A percentile compares a stretch with the other conserved stretches of the same genome.
These are phyloP conservation scores for Leptoteleia sp. DNA, from an alignment of 1,140 invertebrate species.

Conservation along the genomic window DNA sequence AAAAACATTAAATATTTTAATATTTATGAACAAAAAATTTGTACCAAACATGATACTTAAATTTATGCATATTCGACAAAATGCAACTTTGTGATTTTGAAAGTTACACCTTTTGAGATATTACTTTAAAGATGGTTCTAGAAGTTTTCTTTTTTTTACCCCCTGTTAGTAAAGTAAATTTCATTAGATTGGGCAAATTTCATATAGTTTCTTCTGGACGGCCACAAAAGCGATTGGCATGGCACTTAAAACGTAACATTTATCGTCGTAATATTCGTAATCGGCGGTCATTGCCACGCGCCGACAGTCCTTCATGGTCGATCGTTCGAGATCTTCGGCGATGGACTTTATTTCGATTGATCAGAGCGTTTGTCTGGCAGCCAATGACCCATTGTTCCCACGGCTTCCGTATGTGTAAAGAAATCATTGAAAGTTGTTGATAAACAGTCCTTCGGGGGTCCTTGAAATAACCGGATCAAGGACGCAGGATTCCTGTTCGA, in stretches of 20 bases:
- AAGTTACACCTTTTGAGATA: too few species aligned
- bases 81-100: too few species aligned
- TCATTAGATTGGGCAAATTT: too few species aligned
- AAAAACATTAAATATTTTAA: too few species aligned
- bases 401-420: slow-evolving; percentile 47
- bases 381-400: slow-evolving; percentile 50
- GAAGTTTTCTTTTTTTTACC: too few species aligned
- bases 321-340: slow-evolving; percentile 8
- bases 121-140: too few species aligned
- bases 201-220: neutral
- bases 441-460: slow-evolving; percentile 50
- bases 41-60: too few species aligned
- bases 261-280: slow-evolving; percentile 27
- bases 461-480: slow-evolving; percentile 55
- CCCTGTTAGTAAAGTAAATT: too few species aligned
- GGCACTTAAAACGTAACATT: slow-evolving; percentile 25
- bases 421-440: slow-evolving; percentile 46
- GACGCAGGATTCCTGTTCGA: slow-evolving; percentile 21
- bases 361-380: slow-evolving; percentile 7
- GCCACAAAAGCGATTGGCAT: slow-evolving; percentile 1
- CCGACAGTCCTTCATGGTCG: slow-evolving; percentile 5
- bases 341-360: slow-evolving; percentile 13
- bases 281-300: slow-evolving; percentile 34
- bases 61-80: too few species aligned
- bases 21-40: too few species aligned